These are phyloP conservation scores for Hexactinellida sp. DNA, from an alignment of 37 sponge, comb jelly and placozoan species.

Conservation along the genomic window DNA sequence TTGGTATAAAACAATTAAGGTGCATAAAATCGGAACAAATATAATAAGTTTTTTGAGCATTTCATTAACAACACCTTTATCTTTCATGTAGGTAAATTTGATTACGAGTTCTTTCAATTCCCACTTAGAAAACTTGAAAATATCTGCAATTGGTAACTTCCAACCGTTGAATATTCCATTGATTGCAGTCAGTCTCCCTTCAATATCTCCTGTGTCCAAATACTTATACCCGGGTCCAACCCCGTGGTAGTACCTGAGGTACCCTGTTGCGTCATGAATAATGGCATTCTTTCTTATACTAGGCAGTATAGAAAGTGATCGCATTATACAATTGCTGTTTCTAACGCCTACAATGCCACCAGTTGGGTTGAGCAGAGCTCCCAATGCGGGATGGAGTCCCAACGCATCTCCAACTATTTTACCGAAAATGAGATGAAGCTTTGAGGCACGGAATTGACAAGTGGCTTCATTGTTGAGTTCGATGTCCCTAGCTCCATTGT, in stretches of 20 bases:
- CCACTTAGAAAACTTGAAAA: background rate
- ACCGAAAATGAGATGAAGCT: background rate
- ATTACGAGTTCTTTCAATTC: background rate
- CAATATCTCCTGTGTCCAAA: background rate
- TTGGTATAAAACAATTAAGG: too few relatives aligned
- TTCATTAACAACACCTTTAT: background rate
- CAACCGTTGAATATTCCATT: background rate
- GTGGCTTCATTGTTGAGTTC: background rate
- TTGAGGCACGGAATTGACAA: background rate
- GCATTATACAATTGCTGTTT: background rate
- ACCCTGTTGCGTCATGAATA: background rate
- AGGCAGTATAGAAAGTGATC: background rate
- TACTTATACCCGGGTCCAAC: background rate
- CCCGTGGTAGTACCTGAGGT: background rate
- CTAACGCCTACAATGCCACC: background rate
- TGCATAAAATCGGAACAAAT: too few relatives aligned
- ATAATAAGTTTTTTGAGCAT: too few relatives aligned
- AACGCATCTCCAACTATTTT: constrained; percentile 14
- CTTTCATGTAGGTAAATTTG: background rate
- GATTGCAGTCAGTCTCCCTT: background rate
- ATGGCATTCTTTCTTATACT: background rate
- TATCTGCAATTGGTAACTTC: background rate
- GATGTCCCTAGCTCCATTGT: background rate
- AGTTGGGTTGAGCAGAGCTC: background rate
- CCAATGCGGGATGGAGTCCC: background rate